Evolutionary conservation across 1,140 invertebrate genomes (phyloP).

Genomic region (Orchestia grillus): DNA sequence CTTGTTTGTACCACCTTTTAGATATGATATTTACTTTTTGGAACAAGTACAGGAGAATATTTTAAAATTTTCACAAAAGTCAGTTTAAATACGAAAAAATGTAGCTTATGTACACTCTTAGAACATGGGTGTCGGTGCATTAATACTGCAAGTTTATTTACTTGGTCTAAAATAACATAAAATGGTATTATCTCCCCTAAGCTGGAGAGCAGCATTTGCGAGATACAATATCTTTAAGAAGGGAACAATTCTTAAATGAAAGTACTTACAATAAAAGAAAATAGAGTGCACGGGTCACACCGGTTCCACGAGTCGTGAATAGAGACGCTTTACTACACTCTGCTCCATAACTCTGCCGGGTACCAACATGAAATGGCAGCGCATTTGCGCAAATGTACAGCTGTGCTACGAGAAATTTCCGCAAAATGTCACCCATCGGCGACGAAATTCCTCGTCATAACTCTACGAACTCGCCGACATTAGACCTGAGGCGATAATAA

Average conservation of each 20-base stretch:
- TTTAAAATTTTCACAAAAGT: too few relatives aligned
- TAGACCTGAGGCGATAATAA: background rate
- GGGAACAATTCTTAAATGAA: background rate
- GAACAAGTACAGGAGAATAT: too few relatives aligned
- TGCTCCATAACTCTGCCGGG: background rate
- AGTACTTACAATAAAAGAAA: background rate
- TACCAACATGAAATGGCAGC: background rate
- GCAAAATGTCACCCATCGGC: background rate
- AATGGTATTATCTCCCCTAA: background rate
- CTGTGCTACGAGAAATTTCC: background rate
- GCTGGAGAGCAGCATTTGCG: background rate
- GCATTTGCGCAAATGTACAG: background rate
- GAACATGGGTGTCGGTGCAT: too few relatives aligned
- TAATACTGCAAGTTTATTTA: too few relatives aligned
- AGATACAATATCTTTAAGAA: background rate
- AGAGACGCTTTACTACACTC: background rate
- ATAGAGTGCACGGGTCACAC: background rate
- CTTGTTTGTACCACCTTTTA: too few relatives aligned
- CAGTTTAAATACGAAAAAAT: too few relatives aligned
- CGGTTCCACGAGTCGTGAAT: background rate
- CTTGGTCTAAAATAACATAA: background rate
- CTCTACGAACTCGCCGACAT: background rate
- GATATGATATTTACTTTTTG: too few relatives aligned
- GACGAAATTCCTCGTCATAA: constrained; percentile 7
- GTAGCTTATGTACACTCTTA: too few relatives aligned